Percentiles rank a stretch among this genome's conserved stretches.
Evolutionary conservation across 2,888 invertebrate genomes (phyloP).

Genomic region (Bugula neritina): DNA sequence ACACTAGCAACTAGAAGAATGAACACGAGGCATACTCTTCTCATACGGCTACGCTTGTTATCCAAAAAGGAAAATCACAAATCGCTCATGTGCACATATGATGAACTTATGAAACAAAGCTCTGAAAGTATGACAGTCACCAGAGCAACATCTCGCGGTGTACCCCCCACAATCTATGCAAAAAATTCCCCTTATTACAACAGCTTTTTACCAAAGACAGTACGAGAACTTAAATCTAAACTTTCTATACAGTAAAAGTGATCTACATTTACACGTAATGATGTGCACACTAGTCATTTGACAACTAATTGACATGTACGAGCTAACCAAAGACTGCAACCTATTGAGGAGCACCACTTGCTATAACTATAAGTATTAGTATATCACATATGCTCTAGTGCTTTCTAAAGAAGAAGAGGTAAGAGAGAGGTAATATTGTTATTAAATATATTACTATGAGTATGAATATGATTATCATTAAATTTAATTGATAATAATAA

Average conservation of each 20-base stretch:
- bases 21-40: neutral
- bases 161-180: neutral
- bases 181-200: neutral
- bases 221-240: neutral
- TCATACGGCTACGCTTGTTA: neutral
- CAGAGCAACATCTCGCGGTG: neutral
- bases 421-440: too few relatives aligned
- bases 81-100: neutral
- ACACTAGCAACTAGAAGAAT: constrained; percentile 1
- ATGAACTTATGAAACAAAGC: neutral
- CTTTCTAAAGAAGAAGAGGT: neutral
- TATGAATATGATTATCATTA: too few relatives aligned
- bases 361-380: too few relatives aligned
- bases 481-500: too few relatives aligned
- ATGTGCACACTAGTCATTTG: neutral
- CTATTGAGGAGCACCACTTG: neutral
- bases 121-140: neutral
- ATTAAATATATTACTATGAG: too few relatives aligned
- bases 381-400: neutral
- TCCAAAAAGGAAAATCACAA: neutral
- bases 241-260: neutral
- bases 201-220: neutral
- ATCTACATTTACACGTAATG: neutral
- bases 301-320: neutral
- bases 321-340: neutral